Evolutionary conservation across 2,888 invertebrate genomes (phyloP), one percentile per base, ranked within the genome.

Genomic region (Mythimna impura): DNA sequence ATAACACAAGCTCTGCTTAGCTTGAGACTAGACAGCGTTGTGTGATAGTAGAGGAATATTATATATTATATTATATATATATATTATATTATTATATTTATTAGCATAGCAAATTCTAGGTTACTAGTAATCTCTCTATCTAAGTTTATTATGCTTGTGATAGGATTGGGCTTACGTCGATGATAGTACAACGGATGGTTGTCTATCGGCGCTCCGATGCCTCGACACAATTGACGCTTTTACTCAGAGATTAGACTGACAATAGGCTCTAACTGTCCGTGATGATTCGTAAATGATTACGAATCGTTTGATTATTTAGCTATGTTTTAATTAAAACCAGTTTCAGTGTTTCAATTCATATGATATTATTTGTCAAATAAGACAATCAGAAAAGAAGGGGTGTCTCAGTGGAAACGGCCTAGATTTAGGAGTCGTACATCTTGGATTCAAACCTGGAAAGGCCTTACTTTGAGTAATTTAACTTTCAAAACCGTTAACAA

Each of bases 91-190:
- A n/a, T n/a, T n/a, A n/a, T n/a, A n/a, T 60, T n/a, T 36, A 60
- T n/a, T 12, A 10, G 36, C 14, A 3, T 22, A 61, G 7, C 7
- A 7, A 20, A 20, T 6, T 10, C 61, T 6, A 36, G n/a, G 47
- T n/a, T n/a, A 25, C 52, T 47, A 12, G 3, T 30, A 50, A 55
- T 55, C 54, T 10, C 12, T 30, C 36, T 40, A 47, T 61, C 68
- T 68, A 22, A 12, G 36, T 55, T 60, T 30, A 68, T 40, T 62
- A 62, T 12, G 47, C 40, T 50, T 50, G 40, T 73, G 22, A 75
- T 68, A 40, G 68, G 68, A 74, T 75, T 75, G 40, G 30, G 22
- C 30, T 62, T 17, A 20, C 50, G 1, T 55, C 17, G 50, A 50
- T n/a, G 25, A 12, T 30, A 60, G 34, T 36, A 36, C 14, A 54